A percentile compares a stretch with the other conserved stretches of the same genome.
Conservation (phyloP, 2,888 invertebrate genomes). For the Andrena camellia region DNA sequence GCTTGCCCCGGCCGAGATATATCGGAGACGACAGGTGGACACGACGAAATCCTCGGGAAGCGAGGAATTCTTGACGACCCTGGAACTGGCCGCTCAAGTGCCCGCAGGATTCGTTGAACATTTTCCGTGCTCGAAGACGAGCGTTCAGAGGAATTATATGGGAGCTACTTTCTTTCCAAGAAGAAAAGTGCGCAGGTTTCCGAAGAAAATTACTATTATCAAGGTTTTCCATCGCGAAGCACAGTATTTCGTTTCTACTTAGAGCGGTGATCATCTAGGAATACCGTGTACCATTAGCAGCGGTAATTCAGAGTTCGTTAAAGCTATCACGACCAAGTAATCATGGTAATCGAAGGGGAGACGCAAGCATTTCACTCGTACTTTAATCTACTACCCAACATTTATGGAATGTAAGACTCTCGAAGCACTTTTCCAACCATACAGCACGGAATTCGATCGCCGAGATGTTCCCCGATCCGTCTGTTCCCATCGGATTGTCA, state of each 20-base stretch:
- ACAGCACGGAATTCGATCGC: conserved; percentile 18
- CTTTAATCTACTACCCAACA: neutral
- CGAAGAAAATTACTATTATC: neutral
- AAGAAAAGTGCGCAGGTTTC: neutral
- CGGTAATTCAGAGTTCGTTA: neutral
- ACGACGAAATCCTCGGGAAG: conserved; percentile 23
- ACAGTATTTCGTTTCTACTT: neutral
- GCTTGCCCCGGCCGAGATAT: conserved; percentile 23
- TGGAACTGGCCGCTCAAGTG: neutral
- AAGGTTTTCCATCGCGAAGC: too few species aligned
- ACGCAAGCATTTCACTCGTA: neutral
- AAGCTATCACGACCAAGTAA: neutral
- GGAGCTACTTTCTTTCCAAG: neutral
- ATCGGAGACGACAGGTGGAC: conserved; percentile 67
- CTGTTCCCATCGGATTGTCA: conserved; percentile 27
- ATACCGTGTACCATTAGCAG: neutral
- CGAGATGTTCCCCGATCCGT: conserved; percentile 20
- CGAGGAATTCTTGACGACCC: conserved; percentile 15
- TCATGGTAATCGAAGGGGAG: neutral
- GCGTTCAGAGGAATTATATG: neutral
- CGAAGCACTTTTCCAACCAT: neutral
- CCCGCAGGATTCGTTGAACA: neutral
- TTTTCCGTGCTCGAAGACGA: conserved; percentile 10
- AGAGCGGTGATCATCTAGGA: neutral
- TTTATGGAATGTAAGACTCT: neutral